Conservation (phyloP, 2,888 invertebrate genomes). For the Tinea trinotella region DNA sequence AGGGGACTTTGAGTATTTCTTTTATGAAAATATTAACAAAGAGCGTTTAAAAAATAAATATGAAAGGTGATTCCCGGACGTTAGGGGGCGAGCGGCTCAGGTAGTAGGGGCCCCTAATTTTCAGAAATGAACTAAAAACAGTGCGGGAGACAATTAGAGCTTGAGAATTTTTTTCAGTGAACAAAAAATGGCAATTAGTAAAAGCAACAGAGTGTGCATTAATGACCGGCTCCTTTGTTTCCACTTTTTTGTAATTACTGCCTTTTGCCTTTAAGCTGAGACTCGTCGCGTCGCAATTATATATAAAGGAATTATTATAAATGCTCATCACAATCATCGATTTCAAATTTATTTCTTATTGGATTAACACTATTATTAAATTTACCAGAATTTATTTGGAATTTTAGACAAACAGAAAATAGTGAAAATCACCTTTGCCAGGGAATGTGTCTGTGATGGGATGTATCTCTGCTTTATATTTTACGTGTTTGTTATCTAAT, state of each 20-base stretch:
- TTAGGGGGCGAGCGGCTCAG: not conserved
- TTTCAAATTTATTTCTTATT: too few species aligned
- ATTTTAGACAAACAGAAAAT: too few species aligned
- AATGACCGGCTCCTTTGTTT: constrained; percentile 19
- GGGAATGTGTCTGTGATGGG: too few species aligned
- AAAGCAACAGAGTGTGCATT: constrained; percentile 19
- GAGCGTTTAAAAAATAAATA: not conserved
- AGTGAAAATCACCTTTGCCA: too few species aligned
- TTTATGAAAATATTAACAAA: too few species aligned
- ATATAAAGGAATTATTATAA: too few species aligned
- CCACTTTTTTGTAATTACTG: constrained; percentile 16
- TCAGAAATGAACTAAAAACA: constrained; percentile 13
- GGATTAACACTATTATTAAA: too few species aligned
- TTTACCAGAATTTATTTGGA: too few species aligned
- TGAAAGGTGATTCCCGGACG: not conserved
- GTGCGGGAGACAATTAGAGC: constrained; percentile 15
- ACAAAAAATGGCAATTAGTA: constrained; percentile 19
- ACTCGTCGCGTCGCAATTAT: not conserved
- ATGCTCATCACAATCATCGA: too few species aligned
- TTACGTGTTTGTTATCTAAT: too few species aligned
- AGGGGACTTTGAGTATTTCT: too few species aligned
- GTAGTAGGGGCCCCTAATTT: not conserved
- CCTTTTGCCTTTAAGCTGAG: constrained; percentile 17
- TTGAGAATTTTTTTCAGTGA: not conserved
- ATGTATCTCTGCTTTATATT: too few species aligned